Base-by-base conservation (phyloP, 2,888 invertebrate species). In the Tenthredo scrophulariae region DNA sequence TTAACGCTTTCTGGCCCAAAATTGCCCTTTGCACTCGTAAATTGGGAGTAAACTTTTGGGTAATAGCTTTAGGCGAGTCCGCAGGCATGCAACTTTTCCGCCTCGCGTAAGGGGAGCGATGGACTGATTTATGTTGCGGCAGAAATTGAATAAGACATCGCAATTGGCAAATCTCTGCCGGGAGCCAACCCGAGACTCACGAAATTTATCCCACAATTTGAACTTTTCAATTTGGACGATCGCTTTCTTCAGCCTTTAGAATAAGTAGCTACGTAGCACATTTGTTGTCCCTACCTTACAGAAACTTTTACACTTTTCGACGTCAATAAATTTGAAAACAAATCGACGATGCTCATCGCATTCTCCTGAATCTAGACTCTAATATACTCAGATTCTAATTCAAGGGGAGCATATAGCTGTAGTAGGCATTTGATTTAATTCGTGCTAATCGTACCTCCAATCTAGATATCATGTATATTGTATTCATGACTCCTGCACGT, bases 1-100 rank as follows among this genome's bases (percentile, higher is more conserved):
- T 77, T 77, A 50, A 77, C 77, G 77, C 77, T 77, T 54, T 33
- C 54, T 54, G 77, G 50, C 46, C 26, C 3, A 50, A 77, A 77
- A 77, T 77, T 77, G 54, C 33, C 50, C 54, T 77, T 40, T 54
- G 77, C 54, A 77, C 50, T 77, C 77, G 77, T 77, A 33, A 77
- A 77, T 77, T 26, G 29, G 10, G 77, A 77, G 18, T 43, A 40
- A 74, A 74, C 43, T 74, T 74, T 74, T 10, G 3, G 72, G 72
- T 43, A 74, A 74, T 74, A 43, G 72, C 40, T 74, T 22, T 43
- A 43, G 18, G 37, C 40, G 72, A 74, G 40, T 67, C 67, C 33
- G 33, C 67, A 67, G 67, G 67, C 67, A 67, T 33, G 33, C 7
- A 26, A 67, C 67, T 67, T 67, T 67, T 67, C 67, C 67, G 67